A percentile compares a stretch with the other conserved stretches of the same genome.
These are phyloP conservation scores for Eilema depressum DNA, from an alignment of 2,888 invertebrate genomes.

Conservation along the genomic window DNA sequence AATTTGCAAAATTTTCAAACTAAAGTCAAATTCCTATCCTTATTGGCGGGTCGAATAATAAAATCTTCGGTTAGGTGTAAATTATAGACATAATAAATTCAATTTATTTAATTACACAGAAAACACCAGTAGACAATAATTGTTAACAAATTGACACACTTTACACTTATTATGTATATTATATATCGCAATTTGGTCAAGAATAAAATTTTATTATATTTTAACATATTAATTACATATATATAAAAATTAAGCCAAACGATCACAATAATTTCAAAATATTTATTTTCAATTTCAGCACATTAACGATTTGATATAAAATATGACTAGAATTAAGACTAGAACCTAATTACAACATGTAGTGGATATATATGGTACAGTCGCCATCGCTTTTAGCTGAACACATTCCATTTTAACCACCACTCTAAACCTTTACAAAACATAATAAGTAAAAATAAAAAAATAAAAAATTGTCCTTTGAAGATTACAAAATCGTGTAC, in stretches of 20 bases:
- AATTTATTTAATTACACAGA: constrained; percentile 63
- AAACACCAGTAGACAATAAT: constrained; percentile 67
- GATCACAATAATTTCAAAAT: constrained; percentile 55
- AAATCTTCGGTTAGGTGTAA: not conserved
- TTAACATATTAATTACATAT: constrained; percentile 36
- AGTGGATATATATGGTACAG: not conserved
- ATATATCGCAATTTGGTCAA: constrained; percentile 71
- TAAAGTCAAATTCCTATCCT: too few species aligned
- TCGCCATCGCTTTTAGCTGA: too few species aligned
- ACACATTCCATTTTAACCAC: too few species aligned
- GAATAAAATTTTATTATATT: constrained; percentile 46
- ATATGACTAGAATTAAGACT: constrained; percentile 20
- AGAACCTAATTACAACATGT: not conserved
- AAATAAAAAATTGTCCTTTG: too few species aligned
- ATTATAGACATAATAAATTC: constrained; percentile 28
- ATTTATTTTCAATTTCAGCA: constrained; percentile 10
- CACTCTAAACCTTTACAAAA: too few species aligned
- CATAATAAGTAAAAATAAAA: too few species aligned
- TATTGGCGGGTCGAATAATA: too few species aligned
- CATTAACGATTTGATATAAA: constrained; percentile 15
- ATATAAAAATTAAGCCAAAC: constrained; percentile 57
- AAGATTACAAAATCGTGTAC: too few species aligned
- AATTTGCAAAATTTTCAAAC: too few species aligned
- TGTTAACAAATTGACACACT: constrained; percentile 75
- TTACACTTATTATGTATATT: constrained; percentile 40